phyloP scores from a whole-genome alignment of 1,140 invertebrate genomes.

The Macrocentrus cingulum region DNA sequence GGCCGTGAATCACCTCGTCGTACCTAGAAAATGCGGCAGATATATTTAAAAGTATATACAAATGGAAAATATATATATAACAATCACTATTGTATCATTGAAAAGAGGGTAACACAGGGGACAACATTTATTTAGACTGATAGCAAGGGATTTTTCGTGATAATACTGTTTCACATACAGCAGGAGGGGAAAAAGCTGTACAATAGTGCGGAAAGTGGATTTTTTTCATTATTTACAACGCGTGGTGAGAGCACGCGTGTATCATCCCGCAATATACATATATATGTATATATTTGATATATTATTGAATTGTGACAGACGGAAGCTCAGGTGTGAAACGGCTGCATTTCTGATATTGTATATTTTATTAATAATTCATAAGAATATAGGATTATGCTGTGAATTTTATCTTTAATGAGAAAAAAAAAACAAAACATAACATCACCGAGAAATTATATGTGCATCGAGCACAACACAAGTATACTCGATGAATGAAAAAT shows the following conservation, averaged over 20 bases:
- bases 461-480: slow-evolving; percentile 7
- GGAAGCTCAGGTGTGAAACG: slow-evolving; percentile 16
- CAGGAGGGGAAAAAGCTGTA: no score
- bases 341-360: slow-evolving; percentile 26
- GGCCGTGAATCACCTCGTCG: background rate
- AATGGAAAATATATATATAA: background rate
- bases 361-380: slow-evolving; percentile 52
- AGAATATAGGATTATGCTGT: slow-evolving; percentile 13
- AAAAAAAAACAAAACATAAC: slow-evolving; percentile 22
- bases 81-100: background rate
- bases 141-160: no score
- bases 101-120: background rate
- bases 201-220: no score
- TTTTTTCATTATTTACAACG: no score
- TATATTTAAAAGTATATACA: slow-evolving; percentile 1
- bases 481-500: slow-evolving; percentile 7
- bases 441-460: slow-evolving; percentile 29
- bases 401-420: background rate
- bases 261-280: background rate
- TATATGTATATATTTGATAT: slow-evolving; percentile 8
- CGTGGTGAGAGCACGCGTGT: slow-evolving; percentile 1
- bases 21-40: slow-evolving; percentile 1
- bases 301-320: background rate
- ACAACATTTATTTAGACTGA: background rate
- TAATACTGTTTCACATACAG: no score